phyloP scores from a whole-genome alignment of 2,888 invertebrate genomes.

The Agrotis ipsilon region DNA sequence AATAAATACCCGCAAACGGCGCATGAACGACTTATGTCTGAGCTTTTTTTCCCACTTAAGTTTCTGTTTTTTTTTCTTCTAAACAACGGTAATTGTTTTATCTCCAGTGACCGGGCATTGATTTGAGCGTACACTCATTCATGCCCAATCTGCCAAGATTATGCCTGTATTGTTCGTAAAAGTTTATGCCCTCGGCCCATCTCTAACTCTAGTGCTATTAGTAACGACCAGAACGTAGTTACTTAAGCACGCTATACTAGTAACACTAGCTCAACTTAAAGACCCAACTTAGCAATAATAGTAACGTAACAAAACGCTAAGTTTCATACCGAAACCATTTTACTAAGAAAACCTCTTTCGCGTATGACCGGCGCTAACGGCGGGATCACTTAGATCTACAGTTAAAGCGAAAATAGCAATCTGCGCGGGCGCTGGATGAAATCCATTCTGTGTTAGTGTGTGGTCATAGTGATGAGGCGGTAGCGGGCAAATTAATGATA shows the following conservation, averaged over 20 bases:
- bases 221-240: conserved; percentile 5
- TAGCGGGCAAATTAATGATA: conserved; percentile 26
- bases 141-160: no score
- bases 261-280: neutral
- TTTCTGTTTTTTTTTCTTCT: no score
- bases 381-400: conserved; percentile 63
- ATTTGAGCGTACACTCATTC: no score
- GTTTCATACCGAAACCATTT: conserved; percentile 40
- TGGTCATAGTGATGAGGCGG: conserved; percentile 33
- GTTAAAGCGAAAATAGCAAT: conserved; percentile 75
- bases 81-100: no score
- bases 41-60: no score
- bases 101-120: no score
- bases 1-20: no score
- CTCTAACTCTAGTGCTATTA: neutral
- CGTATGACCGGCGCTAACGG: conserved; percentile 50
- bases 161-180: no score
- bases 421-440: conserved; percentile 66
- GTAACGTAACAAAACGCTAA: conserved; percentile 16
- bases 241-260: conserved; percentile 13
- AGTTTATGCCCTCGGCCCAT: no score
- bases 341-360: conserved; percentile 55
- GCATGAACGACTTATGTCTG: no score
- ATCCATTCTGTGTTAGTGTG: conserved; percentile 71
- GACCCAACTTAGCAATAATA: conserved; percentile 5